phyloP scores from a whole-genome alignment of 2,113 vertebrate genomes.

The Irena cyanogastra region DNA sequence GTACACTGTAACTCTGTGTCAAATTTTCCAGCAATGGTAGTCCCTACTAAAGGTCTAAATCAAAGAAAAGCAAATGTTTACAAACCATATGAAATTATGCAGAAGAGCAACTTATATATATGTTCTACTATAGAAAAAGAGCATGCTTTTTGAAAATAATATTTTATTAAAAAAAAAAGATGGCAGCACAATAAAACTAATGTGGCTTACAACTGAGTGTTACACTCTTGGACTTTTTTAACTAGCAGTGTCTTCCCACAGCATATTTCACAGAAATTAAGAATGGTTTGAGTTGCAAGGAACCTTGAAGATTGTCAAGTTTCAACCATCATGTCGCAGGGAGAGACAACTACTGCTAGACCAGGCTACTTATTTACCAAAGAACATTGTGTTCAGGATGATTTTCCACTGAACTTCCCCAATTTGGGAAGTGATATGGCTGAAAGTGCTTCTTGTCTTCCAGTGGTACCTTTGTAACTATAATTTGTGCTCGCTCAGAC shows the following conservation, averaged over 20 bases:
- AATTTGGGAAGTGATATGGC: neutral
- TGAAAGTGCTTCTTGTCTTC: neutral
- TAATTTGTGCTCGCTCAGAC: neutral
- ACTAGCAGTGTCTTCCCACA: neutral
- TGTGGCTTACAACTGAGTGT: neutral
- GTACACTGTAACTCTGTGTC: neutral
- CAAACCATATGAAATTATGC: neutral
- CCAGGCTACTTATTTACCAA: neutral
- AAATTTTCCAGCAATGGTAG: neutral
- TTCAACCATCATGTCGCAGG: rapidly evolving
- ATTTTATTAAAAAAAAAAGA: neutral
- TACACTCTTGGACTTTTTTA: neutral
- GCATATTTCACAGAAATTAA: neutral
- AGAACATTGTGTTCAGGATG: neutral
- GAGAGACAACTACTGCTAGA: neutral
- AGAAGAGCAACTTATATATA: neutral
- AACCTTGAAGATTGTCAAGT: neutral
- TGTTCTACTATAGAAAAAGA: neutral
- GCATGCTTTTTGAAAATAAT: neutral
- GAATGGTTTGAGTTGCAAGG: neutral
- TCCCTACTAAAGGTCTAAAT: neutral
- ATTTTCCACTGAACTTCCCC: neutral
- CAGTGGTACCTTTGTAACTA: neutral
- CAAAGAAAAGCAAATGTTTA: neutral
- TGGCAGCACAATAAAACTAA: neutral